Evolutionary conservation across 2,888 invertebrate genomes (phyloP), one percentile per base, ranked within the genome.

Genomic region (Thereva unica): DNA sequence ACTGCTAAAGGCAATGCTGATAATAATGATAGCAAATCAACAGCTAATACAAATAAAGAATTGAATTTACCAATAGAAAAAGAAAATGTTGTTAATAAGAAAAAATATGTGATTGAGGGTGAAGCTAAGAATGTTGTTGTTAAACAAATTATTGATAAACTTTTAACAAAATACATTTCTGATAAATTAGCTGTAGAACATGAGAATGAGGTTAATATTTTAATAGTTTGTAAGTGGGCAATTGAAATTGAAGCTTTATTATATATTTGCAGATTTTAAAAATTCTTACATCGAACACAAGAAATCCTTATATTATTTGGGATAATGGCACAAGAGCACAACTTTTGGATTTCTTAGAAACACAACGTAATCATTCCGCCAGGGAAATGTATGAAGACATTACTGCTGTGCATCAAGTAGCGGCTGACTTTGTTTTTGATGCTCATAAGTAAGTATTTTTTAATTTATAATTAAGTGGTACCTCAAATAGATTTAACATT

Each of bases 241-340:
- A 23, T 23, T 23, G 1, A 23, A 23, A 23, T 23, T 23, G 23
- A 23, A 23, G 23, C n/a, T n/a, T n/a, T n/a, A 23, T 23, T 23
- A 23, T 2, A 23, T 52, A 72, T 68, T 78, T 78, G 34, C 76
- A 87, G 86, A 84, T 97, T 54, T 83, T 99, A 65, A 99, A 99
- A 83, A 87, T 90, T 9, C 81, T 99, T n/a, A 99, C 95, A 74
- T 95, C 95, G 45, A 99, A 99, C 81, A 92, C 93, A 76, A 91
- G 93, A 71, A 96, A 92, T 75, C 99, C 99, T 0, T 97, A 98
- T 81, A 84, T 99, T 37, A 90, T 99, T 50, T 99, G 99, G 99
- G 94, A 99, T 82, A 99, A 99, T 82, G 91, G 92, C 5, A 98
- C 98, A 0, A 85, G 99, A 71, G 93, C 93, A 0, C 97, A 99